Evolutionary conservation across 2,888 invertebrate genomes (phyloP).

Genomic region (Hirtodrosophila alboralis): DNA sequence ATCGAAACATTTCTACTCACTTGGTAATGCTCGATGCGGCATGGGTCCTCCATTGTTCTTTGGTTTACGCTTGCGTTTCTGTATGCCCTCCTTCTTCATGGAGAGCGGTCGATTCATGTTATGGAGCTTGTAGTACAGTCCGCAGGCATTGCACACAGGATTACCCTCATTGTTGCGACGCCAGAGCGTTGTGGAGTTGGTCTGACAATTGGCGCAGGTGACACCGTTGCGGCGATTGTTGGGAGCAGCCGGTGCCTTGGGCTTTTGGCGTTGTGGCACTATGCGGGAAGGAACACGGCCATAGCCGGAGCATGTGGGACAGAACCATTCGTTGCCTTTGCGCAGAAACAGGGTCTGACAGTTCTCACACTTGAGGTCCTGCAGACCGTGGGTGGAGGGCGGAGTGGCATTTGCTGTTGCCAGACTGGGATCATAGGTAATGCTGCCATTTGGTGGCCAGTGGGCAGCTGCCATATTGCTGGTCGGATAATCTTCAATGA

Average conservation of each 20-base stretch:
- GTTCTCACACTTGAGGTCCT: slow-evolving; percentile 77
- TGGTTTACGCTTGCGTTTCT: slow-evolving; percentile 97
- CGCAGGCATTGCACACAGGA: slow-evolving; percentile 94
- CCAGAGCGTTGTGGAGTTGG: slow-evolving; percentile 91
- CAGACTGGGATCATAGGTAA: slow-evolving; percentile 67
- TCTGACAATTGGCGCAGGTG: slow-evolving; percentile 87
- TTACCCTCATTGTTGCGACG: slow-evolving; percentile 93
- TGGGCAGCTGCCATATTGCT: slow-evolving; percentile 71
- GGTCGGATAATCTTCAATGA: slow-evolving; percentile 81
- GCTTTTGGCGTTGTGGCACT: slow-evolving; percentile 79
- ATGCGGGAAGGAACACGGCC: slow-evolving; percentile 56
- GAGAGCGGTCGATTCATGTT: slow-evolving; percentile 94
- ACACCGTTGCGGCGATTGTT: slow-evolving; percentile 83
- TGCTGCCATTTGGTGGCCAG: slow-evolving; percentile 61
- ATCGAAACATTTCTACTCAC: too few species aligned
- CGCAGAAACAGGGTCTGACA: slow-evolving; percentile 73
- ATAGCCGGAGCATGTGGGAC: slow-evolving; percentile 62
- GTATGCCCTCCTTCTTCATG: slow-evolving; percentile 99
- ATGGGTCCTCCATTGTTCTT: slow-evolving; percentile 85
- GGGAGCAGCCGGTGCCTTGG: slow-evolving; percentile 75
- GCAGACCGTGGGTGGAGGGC: slow-evolving; percentile 39
- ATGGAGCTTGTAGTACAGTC: slow-evolving; percentile 83
- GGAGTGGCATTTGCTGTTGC: slow-evolving; percentile 45
- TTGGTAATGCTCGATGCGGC: slow-evolving; percentile 77
- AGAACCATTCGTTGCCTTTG: slow-evolving; percentile 75